phyloP scores from a whole-genome alignment of 2,888 invertebrate genomes.

The Drosophila ochracea region DNA sequence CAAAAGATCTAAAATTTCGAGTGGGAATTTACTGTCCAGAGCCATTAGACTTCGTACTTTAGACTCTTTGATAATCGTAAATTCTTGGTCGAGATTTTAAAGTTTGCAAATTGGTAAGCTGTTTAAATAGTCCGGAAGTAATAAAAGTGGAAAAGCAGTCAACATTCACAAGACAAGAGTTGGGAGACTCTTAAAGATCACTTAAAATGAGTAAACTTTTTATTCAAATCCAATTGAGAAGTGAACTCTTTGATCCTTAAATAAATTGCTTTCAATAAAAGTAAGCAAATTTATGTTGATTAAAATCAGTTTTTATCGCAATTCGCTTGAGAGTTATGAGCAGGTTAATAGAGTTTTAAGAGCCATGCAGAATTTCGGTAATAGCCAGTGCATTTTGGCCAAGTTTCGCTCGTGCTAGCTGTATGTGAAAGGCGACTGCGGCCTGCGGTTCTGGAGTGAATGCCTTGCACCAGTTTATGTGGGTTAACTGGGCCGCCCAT shows the following conservation, averaged over 20 bases:
- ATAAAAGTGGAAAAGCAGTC: neutral
- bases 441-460: slow-evolving; percentile 51
- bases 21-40: slow-evolving; percentile 35
- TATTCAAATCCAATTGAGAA: neutral
- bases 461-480: slow-evolving; percentile 78
- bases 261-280: neutral
- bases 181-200: neutral
- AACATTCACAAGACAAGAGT: neutral
- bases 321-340: neutral
- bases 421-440: slow-evolving; percentile 63
- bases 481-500: slow-evolving; percentile 64
- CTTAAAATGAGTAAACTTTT: neutral
- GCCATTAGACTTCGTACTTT: neutral
- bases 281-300: slow-evolving; percentile 2
- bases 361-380: slow-evolving; percentile 6
- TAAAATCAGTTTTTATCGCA: neutral
- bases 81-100: neutral
- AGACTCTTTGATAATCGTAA: neutral
- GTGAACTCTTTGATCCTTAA: neutral
- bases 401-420: slow-evolving; percentile 24
- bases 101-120: neutral
- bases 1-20: slow-evolving; percentile 20
- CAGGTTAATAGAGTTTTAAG: slow-evolving; percentile 25
- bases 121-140: neutral
- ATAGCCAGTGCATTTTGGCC: slow-evolving; percentile 45